phyloP scores from a whole-genome alignment of 2,797 vertebrate species.

The Masticophis lateralis region DNA sequence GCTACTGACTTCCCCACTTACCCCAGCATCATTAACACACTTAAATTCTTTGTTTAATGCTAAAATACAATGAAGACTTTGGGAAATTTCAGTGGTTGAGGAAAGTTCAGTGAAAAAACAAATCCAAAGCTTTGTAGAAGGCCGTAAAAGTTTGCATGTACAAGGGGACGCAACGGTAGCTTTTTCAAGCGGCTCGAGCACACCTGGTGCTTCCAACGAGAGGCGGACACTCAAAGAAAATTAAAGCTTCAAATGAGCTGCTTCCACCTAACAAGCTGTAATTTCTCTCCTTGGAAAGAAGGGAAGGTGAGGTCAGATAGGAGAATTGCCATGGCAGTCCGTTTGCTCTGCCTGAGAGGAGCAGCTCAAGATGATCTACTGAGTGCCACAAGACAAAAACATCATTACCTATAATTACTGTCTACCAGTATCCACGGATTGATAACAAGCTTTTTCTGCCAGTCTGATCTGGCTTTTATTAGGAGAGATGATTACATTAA shows the following conservation, averaged over 20 bases:
- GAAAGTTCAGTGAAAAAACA: constrained; percentile 56
- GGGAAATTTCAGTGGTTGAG: constrained; percentile 3
- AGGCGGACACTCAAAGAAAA: constrained; percentile 79
- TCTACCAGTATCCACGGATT: constrained; percentile 77
- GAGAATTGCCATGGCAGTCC: constrained; percentile 70
- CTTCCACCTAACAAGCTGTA: constrained; percentile 77
- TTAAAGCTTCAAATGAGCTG: constrained; percentile 93
- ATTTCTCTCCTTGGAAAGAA: constrained; percentile 84
- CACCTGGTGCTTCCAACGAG: constrained; percentile 80
- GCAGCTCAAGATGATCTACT: constrained; percentile 91
- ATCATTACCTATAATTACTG: constrained; percentile 95
- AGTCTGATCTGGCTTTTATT: constrained; percentile 71
- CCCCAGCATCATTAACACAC: constrained; percentile 64
- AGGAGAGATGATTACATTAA: constrained; percentile 76
- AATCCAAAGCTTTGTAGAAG: constrained; percentile 86
- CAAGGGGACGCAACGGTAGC: constrained; percentile 70
- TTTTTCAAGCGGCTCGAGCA: constrained; percentile 76
- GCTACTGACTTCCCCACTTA: constrained; percentile 52
- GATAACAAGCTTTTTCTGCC: constrained; percentile 72
- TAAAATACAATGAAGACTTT: constrained; percentile 72
- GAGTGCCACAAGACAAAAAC: constrained; percentile 93
- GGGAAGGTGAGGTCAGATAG: constrained; percentile 76
- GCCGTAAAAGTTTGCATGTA: constrained; percentile 77
- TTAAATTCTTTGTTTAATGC: constrained; percentile 67
- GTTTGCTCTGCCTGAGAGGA: constrained; percentile 78